Evolutionary conservation across 1,140 invertebrate genomes (phyloP).

Genomic region (Trissolcus basalis): DNA sequence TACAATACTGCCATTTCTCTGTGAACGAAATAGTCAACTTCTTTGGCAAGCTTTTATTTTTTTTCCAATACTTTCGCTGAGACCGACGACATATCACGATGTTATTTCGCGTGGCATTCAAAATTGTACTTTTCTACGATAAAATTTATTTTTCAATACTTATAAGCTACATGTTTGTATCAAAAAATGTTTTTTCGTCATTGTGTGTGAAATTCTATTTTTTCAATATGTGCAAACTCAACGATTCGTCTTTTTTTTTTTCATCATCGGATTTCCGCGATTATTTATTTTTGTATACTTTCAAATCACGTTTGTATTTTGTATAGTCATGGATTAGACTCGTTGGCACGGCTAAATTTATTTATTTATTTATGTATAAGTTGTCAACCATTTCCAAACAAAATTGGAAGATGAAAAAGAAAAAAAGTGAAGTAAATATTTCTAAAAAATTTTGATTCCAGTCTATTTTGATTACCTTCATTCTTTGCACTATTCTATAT

Average conservation of each 20-base stretch:
- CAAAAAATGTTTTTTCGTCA: constrained; percentile 12
- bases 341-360: constrained; percentile 26
- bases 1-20: constrained; percentile 60
- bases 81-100: constrained; percentile 51
- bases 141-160: constrained; percentile 29
- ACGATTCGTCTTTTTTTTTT: neutral
- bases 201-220: constrained; percentile 42
- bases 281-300: constrained; percentile 48
- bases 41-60: constrained; percentile 29
- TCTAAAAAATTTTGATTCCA: constrained; percentile 16
- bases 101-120: constrained; percentile 47
- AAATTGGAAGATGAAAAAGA: constrained; percentile 4
- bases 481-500: constrained; percentile 28
- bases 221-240: constrained; percentile 3
- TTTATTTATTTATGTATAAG: constrained; percentile 40
- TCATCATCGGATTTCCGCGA: constrained; percentile 14
- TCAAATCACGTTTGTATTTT: constrained; percentile 20
- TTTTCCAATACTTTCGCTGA: constrained; percentile 37
- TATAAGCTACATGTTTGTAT: constrained; percentile 5
- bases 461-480: constrained; percentile 47
- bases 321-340: constrained; percentile 8
- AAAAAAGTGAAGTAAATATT: constrained; percentile 1
- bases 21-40: constrained; percentile 60
- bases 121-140: constrained; percentile 13
- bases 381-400: constrained; percentile 8